These are phyloP conservation scores for Muscidifurax raptorellus DNA, from an alignment of 1,140 invertebrate species.

Conservation along the genomic window DNA sequence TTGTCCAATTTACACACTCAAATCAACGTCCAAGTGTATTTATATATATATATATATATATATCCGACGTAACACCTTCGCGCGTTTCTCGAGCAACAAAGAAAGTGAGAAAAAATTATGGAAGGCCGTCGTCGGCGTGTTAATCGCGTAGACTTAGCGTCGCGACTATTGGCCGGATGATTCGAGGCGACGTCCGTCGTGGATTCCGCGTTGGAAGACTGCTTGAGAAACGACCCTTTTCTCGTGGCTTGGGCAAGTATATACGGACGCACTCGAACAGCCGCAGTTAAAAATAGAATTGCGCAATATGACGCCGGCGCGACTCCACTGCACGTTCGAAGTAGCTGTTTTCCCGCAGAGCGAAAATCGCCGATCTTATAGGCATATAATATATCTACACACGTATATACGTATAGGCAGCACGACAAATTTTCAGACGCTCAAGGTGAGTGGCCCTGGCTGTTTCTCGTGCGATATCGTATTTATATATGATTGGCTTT, in stretches of 20 bases:
- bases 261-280: not conserved
- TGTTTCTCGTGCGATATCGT: too few relatives aligned
- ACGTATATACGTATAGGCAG: not conserved
- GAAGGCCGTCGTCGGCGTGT: not conserved
- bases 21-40: too few relatives aligned
- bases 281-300: constrained; percentile 38
- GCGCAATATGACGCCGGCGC: constrained; percentile 5
- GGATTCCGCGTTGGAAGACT: constrained; percentile 21
- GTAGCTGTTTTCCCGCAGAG: not conserved
- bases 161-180: not conserved
- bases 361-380: not conserved
- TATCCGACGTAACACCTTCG: not conserved
- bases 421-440: constrained; percentile 7
- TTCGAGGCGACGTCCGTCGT: not conserved
- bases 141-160: not conserved
- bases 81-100: not conserved
- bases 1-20: not conserved
- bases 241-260: not conserved
- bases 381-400: not conserved
- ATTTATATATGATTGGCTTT: too few relatives aligned
- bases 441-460: constrained; percentile 15
- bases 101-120: not conserved
- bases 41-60: too few relatives aligned
- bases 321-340: not conserved
- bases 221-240: constrained; percentile 21